These are phyloP conservation scores for Varroa destructor DNA, from an alignment of 1,140 invertebrate species.

Conservation along the genomic window DNA sequence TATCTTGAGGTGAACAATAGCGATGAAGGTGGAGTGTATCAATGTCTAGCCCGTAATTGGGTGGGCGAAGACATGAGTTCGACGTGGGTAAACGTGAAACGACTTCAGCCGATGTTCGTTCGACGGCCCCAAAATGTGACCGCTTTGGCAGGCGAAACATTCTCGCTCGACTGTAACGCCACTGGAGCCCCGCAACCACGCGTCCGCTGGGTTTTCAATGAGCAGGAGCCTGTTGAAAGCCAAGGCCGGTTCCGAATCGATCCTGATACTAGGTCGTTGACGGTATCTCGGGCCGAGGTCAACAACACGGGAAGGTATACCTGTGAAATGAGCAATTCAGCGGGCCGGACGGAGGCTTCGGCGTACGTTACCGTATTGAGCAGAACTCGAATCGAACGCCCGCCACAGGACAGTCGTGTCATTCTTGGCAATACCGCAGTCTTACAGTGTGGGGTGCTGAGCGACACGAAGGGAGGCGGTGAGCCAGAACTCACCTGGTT, in stretches of 20 bases:
- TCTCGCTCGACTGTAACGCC: constrained; percentile 66
- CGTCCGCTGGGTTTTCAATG: constrained; percentile 77
- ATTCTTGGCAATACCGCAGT: constrained; percentile 27
- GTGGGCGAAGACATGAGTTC: constrained; percentile 74
- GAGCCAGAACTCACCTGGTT: constrained; percentile 33
- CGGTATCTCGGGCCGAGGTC: constrained; percentile 60
- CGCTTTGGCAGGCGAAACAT: constrained; percentile 78
- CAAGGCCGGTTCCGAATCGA: constrained; percentile 59
- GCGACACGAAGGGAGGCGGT: not conserved
- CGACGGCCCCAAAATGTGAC: constrained; percentile 66
- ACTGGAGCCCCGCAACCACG: constrained; percentile 75
- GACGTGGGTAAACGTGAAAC: constrained; percentile 87
- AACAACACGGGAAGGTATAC: constrained; percentile 73
- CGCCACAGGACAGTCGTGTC: constrained; percentile 20
- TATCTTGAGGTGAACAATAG: constrained; percentile 64
- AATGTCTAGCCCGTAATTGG: constrained; percentile 76
- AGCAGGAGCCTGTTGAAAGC: constrained; percentile 44
- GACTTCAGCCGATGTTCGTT: constrained; percentile 67
- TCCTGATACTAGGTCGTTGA: constrained; percentile 66
- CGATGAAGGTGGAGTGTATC: constrained; percentile 80
- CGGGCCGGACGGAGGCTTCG: constrained; percentile 64
- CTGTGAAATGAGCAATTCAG: constrained; percentile 72
- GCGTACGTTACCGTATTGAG: constrained; percentile 67
- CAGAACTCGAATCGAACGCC: constrained; percentile 42
- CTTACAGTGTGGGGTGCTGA: constrained; percentile 21